These are phyloP conservation scores for Cromileptes altivelis DNA, from an alignment of 2,113 vertebrate genomes.

Conservation along the genomic window DNA sequence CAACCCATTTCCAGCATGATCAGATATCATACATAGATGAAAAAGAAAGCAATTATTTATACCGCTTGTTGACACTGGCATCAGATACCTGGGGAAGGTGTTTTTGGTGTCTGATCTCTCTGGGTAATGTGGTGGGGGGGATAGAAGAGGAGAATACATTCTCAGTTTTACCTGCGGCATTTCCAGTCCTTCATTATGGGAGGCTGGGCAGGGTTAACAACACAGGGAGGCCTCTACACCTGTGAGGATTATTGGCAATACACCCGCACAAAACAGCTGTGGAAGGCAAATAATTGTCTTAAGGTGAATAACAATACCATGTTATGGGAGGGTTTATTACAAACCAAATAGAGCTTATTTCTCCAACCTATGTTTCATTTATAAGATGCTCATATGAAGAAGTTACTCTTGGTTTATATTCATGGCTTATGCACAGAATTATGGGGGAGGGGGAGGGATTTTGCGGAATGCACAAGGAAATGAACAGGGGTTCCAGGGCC, in stretches of 20 bases:
- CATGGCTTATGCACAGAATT: conserved; percentile 51
- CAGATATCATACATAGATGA: conserved; percentile 44
- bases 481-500: conserved; percentile 44
- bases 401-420: conserved; percentile 66
- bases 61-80: conserved; percentile 62
- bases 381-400: conserved; percentile 65
- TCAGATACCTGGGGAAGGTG: conserved; percentile 45
- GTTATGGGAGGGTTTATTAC: conserved; percentile 44
- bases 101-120: conserved; percentile 52
- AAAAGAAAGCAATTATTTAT: conserved; percentile 65
- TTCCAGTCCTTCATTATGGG: conserved; percentile 66
- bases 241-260: conserved; percentile 73
- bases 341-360: conserved; percentile 66
- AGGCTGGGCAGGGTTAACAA: conserved; percentile 55
- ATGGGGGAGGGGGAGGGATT: conserved; percentile 38
- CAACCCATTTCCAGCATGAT: conserved; percentile 24
- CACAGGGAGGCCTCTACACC: conserved; percentile 41
- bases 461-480: conserved; percentile 43
- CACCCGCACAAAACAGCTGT: conserved; percentile 54
- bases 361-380: conserved; percentile 68
- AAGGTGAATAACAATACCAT: conserved; percentile 71
- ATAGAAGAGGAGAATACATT: conserved; percentile 12
- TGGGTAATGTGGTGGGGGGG: conserved; percentile 27
- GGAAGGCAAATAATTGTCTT: conserved; percentile 76
- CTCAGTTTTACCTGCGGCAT: conserved; percentile 35